Conservation (phyloP, 2,797 vertebrate species). For the Xyrichtys novacula region DNA sequence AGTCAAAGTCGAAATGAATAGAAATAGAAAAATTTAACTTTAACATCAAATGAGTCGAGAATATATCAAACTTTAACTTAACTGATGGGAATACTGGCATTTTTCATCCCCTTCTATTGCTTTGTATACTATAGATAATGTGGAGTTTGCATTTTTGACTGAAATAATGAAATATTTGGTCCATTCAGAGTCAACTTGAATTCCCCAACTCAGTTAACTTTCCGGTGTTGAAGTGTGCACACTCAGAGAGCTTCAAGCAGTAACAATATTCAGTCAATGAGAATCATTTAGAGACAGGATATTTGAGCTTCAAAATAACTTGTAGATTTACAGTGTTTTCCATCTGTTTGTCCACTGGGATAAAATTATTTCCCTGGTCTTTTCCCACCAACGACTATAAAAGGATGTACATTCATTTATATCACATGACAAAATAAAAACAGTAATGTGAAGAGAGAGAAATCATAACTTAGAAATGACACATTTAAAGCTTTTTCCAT, state of each 20-base stretch:
- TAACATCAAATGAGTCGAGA: too few relatives aligned
- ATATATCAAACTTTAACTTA: too few relatives aligned
- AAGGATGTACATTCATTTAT: constrained; percentile 28
- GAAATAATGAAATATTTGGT: too few relatives aligned
- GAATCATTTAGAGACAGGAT: constrained; percentile 31
- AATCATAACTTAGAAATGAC: constrained; percentile 25
- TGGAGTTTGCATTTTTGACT: too few relatives aligned
- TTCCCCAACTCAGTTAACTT: constrained; percentile 27
- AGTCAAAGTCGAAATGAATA: too few relatives aligned
- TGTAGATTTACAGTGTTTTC: constrained; percentile 16
- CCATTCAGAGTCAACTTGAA: too few relatives aligned
- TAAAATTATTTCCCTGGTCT: constrained; percentile 24
- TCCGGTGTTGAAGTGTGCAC: constrained; percentile 30
- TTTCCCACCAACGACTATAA: not conserved
- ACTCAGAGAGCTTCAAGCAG: not conserved
- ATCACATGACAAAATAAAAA: constrained; percentile 27
- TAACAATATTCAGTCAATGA: constrained; percentile 37
- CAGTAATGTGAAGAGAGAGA: constrained; percentile 29
- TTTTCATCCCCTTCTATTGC: too few relatives aligned
- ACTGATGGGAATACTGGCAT: too few relatives aligned
- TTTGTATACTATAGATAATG: too few relatives aligned
- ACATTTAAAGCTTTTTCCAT: constrained; percentile 28
- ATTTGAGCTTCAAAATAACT: constrained; percentile 13
- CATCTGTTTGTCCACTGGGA: constrained; percentile 12
- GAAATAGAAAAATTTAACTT: too few relatives aligned